A percentile compares a stretch with the other conserved stretches of the same genome.
These are phyloP conservation scores for Proterorhinus semilunaris DNA, from an alignment of 2,113 vertebrate species.

Conservation along the genomic window DNA sequence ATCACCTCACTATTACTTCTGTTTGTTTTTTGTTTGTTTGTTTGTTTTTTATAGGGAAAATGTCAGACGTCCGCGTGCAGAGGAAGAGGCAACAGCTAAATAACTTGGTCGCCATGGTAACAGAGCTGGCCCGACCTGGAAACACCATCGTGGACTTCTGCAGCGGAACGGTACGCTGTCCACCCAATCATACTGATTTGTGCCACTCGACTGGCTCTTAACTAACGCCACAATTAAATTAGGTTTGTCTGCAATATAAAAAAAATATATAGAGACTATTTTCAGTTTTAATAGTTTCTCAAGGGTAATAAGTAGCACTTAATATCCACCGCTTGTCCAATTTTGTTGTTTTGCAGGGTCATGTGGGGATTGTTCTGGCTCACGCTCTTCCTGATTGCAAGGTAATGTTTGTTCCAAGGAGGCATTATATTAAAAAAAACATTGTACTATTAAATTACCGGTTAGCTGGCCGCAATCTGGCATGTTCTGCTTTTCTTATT, in stretches of 20 bases:
- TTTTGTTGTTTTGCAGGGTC: conserved; percentile 80
- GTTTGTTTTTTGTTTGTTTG: conserved; percentile 8
- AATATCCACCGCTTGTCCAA: not conserved
- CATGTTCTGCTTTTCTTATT: not conserved
- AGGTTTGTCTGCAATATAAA: not conserved
- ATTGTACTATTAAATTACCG: not conserved
- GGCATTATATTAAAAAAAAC: not conserved
- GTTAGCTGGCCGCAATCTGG: not conserved
- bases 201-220: not conserved
- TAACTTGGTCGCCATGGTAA: conserved; percentile 88
- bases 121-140: conserved; percentile 81
- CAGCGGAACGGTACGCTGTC: conserved; percentile 88
- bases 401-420: conserved; percentile 70
- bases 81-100: conserved; percentile 95
- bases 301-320: conserved; percentile 22
- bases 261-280: too few species aligned
- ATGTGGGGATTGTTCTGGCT: conserved; percentile 93
- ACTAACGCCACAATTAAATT: not conserved
- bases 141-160: conserved; percentile 93
- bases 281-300: not conserved
- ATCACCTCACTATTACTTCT: not conserved
- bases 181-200: conserved; percentile 12
- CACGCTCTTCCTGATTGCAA: conserved; percentile 86
- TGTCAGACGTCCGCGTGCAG: conserved; percentile 86
- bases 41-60: conserved; percentile 82